A percentile compares a stretch with the other conserved stretches of the same genome.
Evolutionary conservation across 1,140 invertebrate genomes (phyloP).

Genomic region (Tribolium castaneum): DNA sequence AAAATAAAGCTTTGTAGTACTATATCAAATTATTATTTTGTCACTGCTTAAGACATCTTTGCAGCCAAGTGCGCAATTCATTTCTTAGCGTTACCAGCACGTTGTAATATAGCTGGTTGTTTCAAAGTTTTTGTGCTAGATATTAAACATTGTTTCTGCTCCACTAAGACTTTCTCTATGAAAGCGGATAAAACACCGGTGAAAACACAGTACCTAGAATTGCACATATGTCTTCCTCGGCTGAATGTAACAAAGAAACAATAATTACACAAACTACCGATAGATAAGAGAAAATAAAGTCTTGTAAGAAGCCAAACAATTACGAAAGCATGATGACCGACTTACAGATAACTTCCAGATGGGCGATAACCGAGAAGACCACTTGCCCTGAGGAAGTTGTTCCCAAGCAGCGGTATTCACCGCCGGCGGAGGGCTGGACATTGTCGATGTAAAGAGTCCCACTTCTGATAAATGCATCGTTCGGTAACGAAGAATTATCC

Average conservation of each 20-base stretch:
- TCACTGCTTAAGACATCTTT: too few relatives aligned
- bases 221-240: conserved; percentile 61
- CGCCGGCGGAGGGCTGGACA: conserved; percentile 75
- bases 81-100: not conserved
- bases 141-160: conserved; percentile 10
- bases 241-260: conserved; percentile 55
- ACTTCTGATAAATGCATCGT: conserved; percentile 68
- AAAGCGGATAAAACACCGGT: conserved; percentile 40
- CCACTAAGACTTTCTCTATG: conserved; percentile 24
- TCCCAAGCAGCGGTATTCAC: conserved; percentile 82
- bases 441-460: conserved; percentile 74
- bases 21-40: too few relatives aligned
- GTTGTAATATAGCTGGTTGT: not conserved
- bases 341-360: conserved; percentile 57
- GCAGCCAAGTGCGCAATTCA: not conserved
- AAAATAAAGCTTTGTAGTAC: too few relatives aligned
- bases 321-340: not conserved
- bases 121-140: not conserved
- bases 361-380: conserved; percentile 51
- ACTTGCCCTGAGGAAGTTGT: conserved; percentile 52
- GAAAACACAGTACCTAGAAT: conserved; percentile 59
- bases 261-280: conserved; percentile 32
- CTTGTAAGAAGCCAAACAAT: conserved; percentile 3
- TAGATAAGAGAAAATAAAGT: conserved; percentile 2
- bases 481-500: conserved; percentile 72